phyloP scores from a whole-genome alignment of 2,888 invertebrate genomes.

The Diadegma fenestrale region DNA sequence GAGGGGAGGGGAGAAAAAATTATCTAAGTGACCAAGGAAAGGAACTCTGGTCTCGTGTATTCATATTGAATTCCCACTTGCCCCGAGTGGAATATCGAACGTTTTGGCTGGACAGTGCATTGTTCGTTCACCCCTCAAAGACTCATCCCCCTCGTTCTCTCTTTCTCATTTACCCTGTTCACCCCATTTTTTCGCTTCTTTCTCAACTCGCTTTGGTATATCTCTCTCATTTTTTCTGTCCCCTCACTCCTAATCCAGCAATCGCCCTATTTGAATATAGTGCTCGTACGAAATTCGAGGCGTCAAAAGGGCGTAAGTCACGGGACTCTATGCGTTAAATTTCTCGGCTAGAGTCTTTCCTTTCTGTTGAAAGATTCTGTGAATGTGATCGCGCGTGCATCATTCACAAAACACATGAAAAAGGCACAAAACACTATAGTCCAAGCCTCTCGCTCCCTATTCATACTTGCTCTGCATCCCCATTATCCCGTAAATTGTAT shows the following conservation, averaged over 20 bases:
- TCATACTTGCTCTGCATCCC: constrained; percentile 71
- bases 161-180: constrained; percentile 18
- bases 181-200: constrained; percentile 56
- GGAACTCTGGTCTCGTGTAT: constrained; percentile 67
- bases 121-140: constrained; percentile 45
- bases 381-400: constrained; percentile 38
- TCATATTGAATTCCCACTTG: constrained; percentile 51
- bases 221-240: constrained; percentile 45
- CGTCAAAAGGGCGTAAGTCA: neutral
- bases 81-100: constrained; percentile 69
- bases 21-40: constrained; percentile 58
- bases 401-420: constrained; percentile 36
- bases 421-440: constrained; percentile 40
- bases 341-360: neutral
- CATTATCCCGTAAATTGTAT: constrained; percentile 85
- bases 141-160: constrained; percentile 44
- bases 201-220: constrained; percentile 19
- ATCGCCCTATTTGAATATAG: constrained; percentile 66
- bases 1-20: constrained; percentile 48
- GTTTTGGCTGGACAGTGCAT: constrained; percentile 64
- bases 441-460: constrained; percentile 51
- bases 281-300: neutral
- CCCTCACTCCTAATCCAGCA: constrained; percentile 44
- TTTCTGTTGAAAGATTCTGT: neutral
- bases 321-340: neutral